These are phyloP conservation scores for Ptychadena robeensis DNA, from an alignment of 2,797 vertebrate genomes.

Conservation along the genomic window DNA sequence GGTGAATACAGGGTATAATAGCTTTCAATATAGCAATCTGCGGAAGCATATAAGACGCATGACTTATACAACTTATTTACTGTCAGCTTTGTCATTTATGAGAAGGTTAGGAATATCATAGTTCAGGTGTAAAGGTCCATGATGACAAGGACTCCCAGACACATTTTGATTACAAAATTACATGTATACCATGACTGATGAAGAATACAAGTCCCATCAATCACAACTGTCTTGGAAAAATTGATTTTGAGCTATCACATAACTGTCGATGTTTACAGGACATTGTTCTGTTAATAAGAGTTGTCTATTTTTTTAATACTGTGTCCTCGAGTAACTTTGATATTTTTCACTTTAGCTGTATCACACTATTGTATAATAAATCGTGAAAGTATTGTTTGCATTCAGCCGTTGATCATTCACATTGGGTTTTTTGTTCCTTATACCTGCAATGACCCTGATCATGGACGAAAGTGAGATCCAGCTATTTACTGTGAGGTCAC, in stretches of 20 bases:
- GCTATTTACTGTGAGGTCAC: no score
- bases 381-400: no score
- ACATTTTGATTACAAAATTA: conserved; percentile 17
- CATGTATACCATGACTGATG: conserved; percentile 35
- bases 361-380: no score
- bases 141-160: neutral
- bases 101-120: neutral
- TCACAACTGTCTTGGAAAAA: conserved; percentile 32
- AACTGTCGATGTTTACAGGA: conserved; percentile 1
- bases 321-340: neutral
- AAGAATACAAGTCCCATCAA: conserved; percentile 8
- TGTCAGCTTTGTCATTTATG: neutral
- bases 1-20: no score
- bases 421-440: no score
- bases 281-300: neutral
- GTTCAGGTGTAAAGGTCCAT: neutral
- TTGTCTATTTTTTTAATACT: neutral
- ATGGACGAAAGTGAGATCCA: no score
- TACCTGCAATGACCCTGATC: no score
- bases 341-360: neutral
- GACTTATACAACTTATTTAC: neutral
- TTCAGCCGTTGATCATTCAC: no score
- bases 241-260: conserved; percentile 19
- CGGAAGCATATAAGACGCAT: neutral
- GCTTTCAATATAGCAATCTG: neutral